Evolutionary conservation across 1,140 invertebrate species (phyloP).

Genomic region (Whitmania pigra): DNA sequence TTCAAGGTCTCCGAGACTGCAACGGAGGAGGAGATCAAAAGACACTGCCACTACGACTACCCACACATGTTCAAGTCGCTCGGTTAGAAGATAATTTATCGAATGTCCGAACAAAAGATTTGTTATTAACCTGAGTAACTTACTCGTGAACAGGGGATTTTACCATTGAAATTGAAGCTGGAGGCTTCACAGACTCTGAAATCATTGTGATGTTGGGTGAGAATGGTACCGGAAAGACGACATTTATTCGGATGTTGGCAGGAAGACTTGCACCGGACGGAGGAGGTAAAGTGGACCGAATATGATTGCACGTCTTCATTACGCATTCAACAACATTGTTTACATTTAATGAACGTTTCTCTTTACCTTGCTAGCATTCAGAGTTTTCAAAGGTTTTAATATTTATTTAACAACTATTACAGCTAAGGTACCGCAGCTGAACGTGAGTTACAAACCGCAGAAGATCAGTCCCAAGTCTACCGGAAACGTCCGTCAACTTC

Average conservation of each 20-base stretch:
- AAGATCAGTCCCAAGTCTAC: slow-evolving; percentile 97
- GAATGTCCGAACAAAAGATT: too few relatives aligned
- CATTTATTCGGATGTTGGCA: slow-evolving; percentile 94
- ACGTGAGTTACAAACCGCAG: slow-evolving; percentile 99
- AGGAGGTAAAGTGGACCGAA: slow-evolving; percentile 47
- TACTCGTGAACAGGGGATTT: slow-evolving; percentile 57
- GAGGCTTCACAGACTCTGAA: slow-evolving; percentile 97
- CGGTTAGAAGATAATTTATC: slow-evolving; percentile 46
- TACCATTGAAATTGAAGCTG: slow-evolving; percentile 62
- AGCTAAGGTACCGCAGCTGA: slow-evolving; percentile 73
- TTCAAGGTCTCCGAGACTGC: slow-evolving; percentile 98
- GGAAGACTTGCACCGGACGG: slow-evolving; percentile 83
- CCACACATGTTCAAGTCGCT: slow-evolving; percentile 62
- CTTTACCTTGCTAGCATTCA: background rate
- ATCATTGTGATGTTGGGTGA: slow-evolving; percentile 96
- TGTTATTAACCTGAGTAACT: too few relatives aligned
- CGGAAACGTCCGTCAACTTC: slow-evolving; percentile 73
- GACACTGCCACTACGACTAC: slow-evolving; percentile 91
- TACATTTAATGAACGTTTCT: background rate
- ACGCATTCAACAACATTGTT: background rate
- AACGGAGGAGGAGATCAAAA: slow-evolving; percentile 88
- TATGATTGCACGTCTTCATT: background rate
- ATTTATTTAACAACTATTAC: background rate
- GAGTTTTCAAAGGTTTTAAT: background rate
- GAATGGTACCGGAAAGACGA: slow-evolving; percentile 99